These are phyloP conservation scores for Nymphicus hollandicus DNA, from an alignment of 2,113 vertebrate species.

Conservation along the genomic window DNA sequence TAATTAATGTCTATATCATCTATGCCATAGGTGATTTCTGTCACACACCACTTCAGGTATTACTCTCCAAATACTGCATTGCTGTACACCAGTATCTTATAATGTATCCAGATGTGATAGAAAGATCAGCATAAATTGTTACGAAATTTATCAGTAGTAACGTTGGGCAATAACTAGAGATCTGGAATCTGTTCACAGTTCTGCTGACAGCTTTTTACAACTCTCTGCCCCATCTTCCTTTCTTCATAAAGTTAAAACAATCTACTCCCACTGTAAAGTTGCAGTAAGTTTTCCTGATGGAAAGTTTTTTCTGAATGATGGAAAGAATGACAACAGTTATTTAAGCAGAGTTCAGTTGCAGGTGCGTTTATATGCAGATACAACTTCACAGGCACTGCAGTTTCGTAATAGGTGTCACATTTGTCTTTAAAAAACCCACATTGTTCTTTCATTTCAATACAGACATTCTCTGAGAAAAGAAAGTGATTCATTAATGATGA, in stretches of 20 bases:
- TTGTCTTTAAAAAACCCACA: background rate
- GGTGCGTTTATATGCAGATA: background rate
- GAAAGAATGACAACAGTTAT: background rate
- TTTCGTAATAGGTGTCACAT: background rate
- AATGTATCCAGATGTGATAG: background rate
- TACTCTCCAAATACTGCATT: background rate
- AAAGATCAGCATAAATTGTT: background rate
- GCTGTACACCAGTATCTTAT: background rate
- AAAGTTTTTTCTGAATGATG: background rate
- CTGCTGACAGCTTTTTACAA: background rate
- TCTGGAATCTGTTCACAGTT: background rate
- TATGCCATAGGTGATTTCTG: background rate
- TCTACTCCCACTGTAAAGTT: background rate
- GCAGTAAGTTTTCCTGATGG: background rate
- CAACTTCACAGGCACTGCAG: background rate
- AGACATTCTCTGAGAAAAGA: background rate
- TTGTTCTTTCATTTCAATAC: background rate
- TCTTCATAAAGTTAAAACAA: background rate
- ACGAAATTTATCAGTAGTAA: background rate
- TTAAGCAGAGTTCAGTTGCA: background rate
- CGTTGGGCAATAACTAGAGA: background rate
- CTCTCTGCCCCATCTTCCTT: background rate
- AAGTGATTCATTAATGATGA: background rate
- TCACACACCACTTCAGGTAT: background rate
- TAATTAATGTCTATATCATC: background rate